A percentile compares a stretch with the other conserved stretches of the same genome.
Evolutionary conservation across 64 coral and sea anemone species (phyloP).

Genomic region (Actinia tenebrosa): DNA sequence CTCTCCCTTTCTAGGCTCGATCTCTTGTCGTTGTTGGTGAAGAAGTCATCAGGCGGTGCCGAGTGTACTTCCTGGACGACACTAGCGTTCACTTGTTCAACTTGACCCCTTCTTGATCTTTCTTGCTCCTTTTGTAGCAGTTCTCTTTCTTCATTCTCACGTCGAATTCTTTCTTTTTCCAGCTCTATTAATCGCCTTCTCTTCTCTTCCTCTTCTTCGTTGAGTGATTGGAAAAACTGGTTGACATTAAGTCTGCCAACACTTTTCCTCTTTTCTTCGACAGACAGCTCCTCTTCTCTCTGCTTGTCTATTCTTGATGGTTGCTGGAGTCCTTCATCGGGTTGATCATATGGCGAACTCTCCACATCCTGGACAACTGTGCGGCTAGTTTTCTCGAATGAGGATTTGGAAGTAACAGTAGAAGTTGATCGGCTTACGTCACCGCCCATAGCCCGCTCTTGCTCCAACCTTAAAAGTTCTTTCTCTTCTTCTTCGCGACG

Average conservation of each 20-base stretch:
- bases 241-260: conserved; percentile 1
- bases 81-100: not conserved
- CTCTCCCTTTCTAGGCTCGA: not conserved
- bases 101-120: conserved; percentile 1
- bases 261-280: conserved; percentile 10
- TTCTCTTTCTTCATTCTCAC: conserved; percentile 10
- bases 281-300: conserved; percentile 9
- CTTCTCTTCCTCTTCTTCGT: not conserved
- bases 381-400: not conserved
- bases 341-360: conserved; percentile 3
- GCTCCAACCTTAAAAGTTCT: not conserved
- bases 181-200: not conserved
- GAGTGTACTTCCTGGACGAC: not conserved
- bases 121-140: not conserved
- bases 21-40: not conserved
- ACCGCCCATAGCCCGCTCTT: not conserved
- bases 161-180: not conserved
- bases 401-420: not conserved
- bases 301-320: not conserved
- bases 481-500: conserved; percentile 9
- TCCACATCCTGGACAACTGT: not conserved
- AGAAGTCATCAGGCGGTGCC: not conserved
- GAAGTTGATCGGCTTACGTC: not conserved
- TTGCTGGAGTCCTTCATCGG: not conserved
- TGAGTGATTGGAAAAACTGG: not conserved